phyloP scores from a whole-genome alignment of 2,113 vertebrate species.

The Apteryx owenii region DNA sequence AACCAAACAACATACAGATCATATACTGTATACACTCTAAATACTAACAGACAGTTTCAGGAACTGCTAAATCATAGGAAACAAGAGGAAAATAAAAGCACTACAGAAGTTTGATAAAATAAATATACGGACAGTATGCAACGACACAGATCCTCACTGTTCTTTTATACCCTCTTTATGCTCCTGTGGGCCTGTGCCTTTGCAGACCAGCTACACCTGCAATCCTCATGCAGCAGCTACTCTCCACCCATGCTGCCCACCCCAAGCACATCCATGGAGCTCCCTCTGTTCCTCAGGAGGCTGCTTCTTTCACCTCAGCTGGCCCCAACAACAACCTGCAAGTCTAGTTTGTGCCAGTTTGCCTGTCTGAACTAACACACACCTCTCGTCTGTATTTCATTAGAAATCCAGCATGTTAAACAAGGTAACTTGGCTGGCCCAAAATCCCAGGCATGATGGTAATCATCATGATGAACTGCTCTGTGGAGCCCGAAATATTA shows the following conservation, averaged over 20 bases:
- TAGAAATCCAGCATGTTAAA: background rate
- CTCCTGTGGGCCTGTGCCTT: accelerated
- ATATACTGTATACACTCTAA: background rate
- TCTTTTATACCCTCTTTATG: background rate
- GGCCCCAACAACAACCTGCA: background rate
- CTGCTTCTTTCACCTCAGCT: background rate
- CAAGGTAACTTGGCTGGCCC: background rate
- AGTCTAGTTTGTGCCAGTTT: background rate
- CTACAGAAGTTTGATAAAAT: background rate
- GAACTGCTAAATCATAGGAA: background rate
- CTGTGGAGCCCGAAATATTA: background rate
- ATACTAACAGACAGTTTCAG: background rate
- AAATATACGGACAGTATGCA: accelerated
- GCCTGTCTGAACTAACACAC: background rate
- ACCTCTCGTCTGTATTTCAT: background rate
- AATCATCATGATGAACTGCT: background rate
- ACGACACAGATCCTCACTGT: background rate
- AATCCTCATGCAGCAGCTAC: accelerated
- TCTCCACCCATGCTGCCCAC: background rate
- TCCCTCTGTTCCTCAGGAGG: background rate
- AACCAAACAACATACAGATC: background rate
- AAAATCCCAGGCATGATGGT: background rate
- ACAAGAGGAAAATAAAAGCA: background rate
- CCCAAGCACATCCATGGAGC: background rate
- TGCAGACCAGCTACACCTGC: accelerated